Conservation (phyloP, 1,140 invertebrate genomes). For the Drosophila paulistorum region DNA sequence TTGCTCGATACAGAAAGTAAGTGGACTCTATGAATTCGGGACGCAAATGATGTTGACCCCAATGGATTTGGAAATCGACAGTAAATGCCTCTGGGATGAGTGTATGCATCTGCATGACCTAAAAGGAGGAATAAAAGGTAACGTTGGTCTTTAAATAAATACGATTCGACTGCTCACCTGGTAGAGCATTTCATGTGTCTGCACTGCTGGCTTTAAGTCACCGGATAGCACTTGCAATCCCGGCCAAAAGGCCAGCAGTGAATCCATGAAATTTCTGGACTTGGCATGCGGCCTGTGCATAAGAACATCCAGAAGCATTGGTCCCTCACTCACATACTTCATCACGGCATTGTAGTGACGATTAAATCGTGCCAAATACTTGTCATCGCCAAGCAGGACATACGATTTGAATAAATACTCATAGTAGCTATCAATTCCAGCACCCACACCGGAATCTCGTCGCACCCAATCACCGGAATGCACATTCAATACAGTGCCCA, state of each 20-base stretch:
- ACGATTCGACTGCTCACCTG: slow-evolving; percentile 85
- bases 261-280: slow-evolving; percentile 98
- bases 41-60: slow-evolving; percentile 98
- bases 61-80: slow-evolving; percentile 97
- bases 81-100: slow-evolving; percentile 99
- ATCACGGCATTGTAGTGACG: slow-evolving; percentile 98
- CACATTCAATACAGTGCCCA: slow-evolving; percentile 97
- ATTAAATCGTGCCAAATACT: slow-evolving; percentile 96
- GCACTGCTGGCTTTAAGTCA: slow-evolving; percentile 97
- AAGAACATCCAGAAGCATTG: slow-evolving; percentile 98
- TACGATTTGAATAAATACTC: slow-evolving; percentile 98
- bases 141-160: not conserved
- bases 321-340: slow-evolving; percentile 98
- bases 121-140: not conserved
- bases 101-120: slow-evolving; percentile 95
- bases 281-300: slow-evolving; percentile 98
- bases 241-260: slow-evolving; percentile 98
- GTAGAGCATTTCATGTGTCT: slow-evolving; percentile 98
- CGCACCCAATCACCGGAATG: slow-evolving; percentile 98
- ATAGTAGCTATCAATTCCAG: slow-evolving; percentile 99
- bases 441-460: slow-evolving; percentile 98
- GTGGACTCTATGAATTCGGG: slow-evolving; percentile 99
- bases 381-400: slow-evolving; percentile 92
- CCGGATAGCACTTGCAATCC: slow-evolving; percentile 95
- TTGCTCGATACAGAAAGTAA: slow-evolving; percentile 97